Evolutionary conservation across 2,113 vertebrate genomes (phyloP).

Genomic region (Colinus virginianus): DNA sequence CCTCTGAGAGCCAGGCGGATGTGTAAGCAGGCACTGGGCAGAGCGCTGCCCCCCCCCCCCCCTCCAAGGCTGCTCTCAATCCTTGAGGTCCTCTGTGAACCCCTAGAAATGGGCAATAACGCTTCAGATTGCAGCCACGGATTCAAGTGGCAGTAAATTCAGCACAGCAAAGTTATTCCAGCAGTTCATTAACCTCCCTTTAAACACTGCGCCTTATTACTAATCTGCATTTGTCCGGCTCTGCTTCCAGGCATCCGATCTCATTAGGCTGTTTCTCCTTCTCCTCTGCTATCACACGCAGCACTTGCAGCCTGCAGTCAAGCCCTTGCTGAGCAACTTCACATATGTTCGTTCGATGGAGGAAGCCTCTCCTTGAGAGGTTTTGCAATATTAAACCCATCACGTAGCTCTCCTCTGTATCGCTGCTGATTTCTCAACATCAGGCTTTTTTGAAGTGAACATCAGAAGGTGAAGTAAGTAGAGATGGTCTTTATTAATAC

Average conservation of each 20-base stretch:
- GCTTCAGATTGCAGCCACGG: not conserved
- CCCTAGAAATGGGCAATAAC: fast-evolving
- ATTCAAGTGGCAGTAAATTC: not conserved
- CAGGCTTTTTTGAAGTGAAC: not conserved
- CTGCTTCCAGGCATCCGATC: not conserved
- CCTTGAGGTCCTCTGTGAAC: fast-evolving
- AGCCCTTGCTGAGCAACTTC: not conserved
- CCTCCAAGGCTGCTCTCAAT: too few species aligned
- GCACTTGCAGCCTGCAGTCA: not conserved
- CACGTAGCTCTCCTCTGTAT: not conserved
- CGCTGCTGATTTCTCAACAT: not conserved
- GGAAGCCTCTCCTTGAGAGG: not conserved
- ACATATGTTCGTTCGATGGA: not conserved
- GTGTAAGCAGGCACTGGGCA: fast-evolving
- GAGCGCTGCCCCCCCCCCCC: fast-evolving
- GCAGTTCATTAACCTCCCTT: not conserved
- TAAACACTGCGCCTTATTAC: not conserved
- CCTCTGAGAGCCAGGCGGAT: fast-evolving
- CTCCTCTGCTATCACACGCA: not conserved
- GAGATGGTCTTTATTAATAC: not conserved
- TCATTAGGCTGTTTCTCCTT: not conserved
- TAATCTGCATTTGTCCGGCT: not conserved
- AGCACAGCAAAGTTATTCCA: not conserved
- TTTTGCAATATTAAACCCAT: not conserved
- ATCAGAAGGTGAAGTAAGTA: not conserved